Evolutionary conservation across 2,888 invertebrate genomes (phyloP).

Genomic region (Lordiphosa fenestrarum): DNA sequence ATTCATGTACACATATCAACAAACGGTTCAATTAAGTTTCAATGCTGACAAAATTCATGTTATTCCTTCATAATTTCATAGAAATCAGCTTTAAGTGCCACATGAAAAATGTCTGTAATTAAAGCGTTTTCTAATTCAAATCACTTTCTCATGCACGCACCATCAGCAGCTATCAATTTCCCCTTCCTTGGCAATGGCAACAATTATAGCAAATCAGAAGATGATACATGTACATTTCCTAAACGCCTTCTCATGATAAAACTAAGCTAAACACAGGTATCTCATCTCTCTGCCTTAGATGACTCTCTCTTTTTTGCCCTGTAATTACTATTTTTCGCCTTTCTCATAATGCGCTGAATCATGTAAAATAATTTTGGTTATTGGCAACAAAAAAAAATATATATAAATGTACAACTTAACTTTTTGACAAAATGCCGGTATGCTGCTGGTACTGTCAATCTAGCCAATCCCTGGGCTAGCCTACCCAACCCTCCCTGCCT

Average conservation of each 20-base stretch:
- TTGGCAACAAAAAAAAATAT: conserved; percentile 43
- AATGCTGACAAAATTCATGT: no score
- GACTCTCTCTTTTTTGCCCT: conserved; percentile 35
- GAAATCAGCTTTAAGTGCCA: no score
- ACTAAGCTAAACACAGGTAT: conserved; percentile 9
- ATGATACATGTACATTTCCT: conserved; percentile 6
- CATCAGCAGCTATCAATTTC: neutral
- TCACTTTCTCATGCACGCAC: no score
- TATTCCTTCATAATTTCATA: no score
- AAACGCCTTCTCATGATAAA: conserved; percentile 9
- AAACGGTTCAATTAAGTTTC: no score
- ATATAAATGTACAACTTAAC: conserved; percentile 41
- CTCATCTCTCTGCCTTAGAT: conserved; percentile 1
- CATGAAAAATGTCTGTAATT: no score
- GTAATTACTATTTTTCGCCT: conserved; percentile 59
- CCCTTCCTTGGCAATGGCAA: neutral
- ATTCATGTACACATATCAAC: no score
- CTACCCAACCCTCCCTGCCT: conserved; percentile 1
- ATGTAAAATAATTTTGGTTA: conserved; percentile 65
- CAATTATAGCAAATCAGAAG: conserved; percentile 3
- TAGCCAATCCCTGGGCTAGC: neutral
- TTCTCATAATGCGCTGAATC: conserved; percentile 58
- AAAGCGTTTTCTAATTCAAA: no score
- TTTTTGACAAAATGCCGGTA: conserved; percentile 60
- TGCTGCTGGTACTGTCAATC: conserved; percentile 3